phyloP scores from a whole-genome alignment of 2,113 vertebrate species.

The Callorhinus ursinus region DNA sequence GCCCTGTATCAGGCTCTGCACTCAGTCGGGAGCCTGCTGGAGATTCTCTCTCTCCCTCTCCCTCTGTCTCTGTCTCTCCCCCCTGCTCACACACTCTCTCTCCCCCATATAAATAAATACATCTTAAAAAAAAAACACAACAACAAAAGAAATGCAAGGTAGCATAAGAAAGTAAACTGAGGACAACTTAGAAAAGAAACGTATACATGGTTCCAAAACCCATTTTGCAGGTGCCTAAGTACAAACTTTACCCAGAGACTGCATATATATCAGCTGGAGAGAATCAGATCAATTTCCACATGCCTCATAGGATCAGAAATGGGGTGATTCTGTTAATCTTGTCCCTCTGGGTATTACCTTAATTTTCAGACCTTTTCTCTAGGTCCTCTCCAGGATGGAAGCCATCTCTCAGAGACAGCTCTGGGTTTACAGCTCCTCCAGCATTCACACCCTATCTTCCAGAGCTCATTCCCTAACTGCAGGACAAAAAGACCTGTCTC shows the following conservation, averaged over 20 bases:
- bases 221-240: slow-evolving; percentile 37
- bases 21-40: neutral
- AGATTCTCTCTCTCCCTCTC: neutral
- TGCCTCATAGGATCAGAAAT: neutral
- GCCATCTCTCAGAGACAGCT: neutral
- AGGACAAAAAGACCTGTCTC: neutral
- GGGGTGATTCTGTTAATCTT: neutral
- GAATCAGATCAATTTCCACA: neutral
- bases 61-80: neutral
- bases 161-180: slow-evolving; percentile 31
- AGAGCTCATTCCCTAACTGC: neutral
- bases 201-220: slow-evolving; percentile 4
- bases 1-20: neutral
- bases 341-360: neutral
- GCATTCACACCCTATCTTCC: neutral
- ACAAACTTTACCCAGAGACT: slow-evolving; percentile 7
- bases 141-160: neutral
- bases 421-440: neutral
- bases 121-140: neutral
- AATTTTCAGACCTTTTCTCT: neutral
- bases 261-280: slow-evolving; percentile 5
- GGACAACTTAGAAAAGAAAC: slow-evolving; percentile 18
- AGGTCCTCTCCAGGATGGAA: neutral
- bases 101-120: neutral
- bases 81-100: neutral